Evolutionary conservation across 2,797 vertebrate genomes (phyloP), one percentile per base, ranked within the genome.

Genomic region (Kryptopterus vitreolus): DNA sequence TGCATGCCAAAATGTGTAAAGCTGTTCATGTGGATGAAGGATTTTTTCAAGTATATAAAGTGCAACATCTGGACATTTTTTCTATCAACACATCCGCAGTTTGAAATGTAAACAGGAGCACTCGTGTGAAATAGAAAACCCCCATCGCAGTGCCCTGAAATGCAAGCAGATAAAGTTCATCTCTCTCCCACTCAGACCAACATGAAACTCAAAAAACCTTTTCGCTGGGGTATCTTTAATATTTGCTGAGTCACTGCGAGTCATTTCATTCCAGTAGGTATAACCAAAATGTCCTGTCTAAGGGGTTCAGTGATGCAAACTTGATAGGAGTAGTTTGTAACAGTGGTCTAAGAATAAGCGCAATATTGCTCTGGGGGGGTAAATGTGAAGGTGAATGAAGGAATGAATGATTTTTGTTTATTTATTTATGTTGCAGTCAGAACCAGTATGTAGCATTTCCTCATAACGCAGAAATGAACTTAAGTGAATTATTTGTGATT

Each of bases 151-250:
- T 13, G 12, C 48, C 3, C 24, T 43, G 24, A 46, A 33, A 57
- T 31, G 22, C 35, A 57, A 43, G 35, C 12, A 4, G 33, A 16
- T 73, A 80, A 74, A 74, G 70, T 80, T 65, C 57, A 26, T 53
- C 11, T 33, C 31, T 55, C 20, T 77, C 52, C 63, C 71, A 57
- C 48, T 53, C 18, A 73, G 31, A 80, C n/a, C 20, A 29, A 43
- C 4, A n/a, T 69, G 65, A 69, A 65, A 80, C 50, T 61, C 29
- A 0, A 57, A 65, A 46, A 33, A n/a, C n/a, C 53, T 53, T 75
- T 61, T 78, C 66, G 31, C 13, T 1, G 9, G 33, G 15, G 53
- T 61, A 46, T 50, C 43, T 24, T n/a, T 18, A 7, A 50, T 33
- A 31, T 79, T 18, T 50, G 29, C 7, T 24, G 4, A 8, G 43